A percentile compares a stretch with the other conserved stretches of the same genome.
These are phyloP conservation scores for Callionymus lyra DNA, from an alignment of 2,113 vertebrate species.

Conservation along the genomic window DNA sequence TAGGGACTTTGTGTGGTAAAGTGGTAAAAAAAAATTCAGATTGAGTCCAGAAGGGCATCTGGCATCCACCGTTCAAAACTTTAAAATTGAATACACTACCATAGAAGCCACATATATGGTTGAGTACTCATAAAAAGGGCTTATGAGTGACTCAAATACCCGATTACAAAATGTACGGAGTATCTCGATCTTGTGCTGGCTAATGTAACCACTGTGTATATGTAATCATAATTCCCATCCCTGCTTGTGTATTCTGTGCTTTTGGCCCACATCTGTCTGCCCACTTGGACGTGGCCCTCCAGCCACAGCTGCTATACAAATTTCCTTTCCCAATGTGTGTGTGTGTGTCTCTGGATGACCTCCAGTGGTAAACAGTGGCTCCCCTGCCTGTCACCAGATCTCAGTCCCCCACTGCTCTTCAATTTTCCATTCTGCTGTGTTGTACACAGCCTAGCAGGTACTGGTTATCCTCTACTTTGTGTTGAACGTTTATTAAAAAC, in stretches of 20 bases:
- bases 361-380: slow-evolving; percentile 52
- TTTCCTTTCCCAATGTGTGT: slow-evolving; percentile 43
- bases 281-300: slow-evolving; percentile 20
- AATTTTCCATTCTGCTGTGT: slow-evolving; percentile 3
- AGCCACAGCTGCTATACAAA: slow-evolving; percentile 56
- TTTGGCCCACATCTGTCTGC: slow-evolving; percentile 6
- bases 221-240: slow-evolving; percentile 19
- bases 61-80: too few species aligned
- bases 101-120: too few species aligned
- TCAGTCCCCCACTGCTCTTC: slow-evolving; percentile 18
- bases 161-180: too few species aligned
- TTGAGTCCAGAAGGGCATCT: too few species aligned
- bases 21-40: too few species aligned
- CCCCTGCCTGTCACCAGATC: slow-evolving; percentile 49
- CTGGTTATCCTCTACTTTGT: slow-evolving; percentile 12
- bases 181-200: too few species aligned
- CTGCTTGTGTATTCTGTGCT: slow-evolving; percentile 19
- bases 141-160: too few species aligned
- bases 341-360: slow-evolving; percentile 49
- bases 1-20: too few species aligned
- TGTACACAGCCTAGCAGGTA: slow-evolving; percentile 34
- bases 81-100: too few species aligned
- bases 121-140: too few species aligned
- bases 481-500: slow-evolving; percentile 1
- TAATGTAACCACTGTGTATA: too few species aligned